Conservation (phyloP, 64 coral and sea anemone species). For the Exaiptasia diaphana region DNA sequence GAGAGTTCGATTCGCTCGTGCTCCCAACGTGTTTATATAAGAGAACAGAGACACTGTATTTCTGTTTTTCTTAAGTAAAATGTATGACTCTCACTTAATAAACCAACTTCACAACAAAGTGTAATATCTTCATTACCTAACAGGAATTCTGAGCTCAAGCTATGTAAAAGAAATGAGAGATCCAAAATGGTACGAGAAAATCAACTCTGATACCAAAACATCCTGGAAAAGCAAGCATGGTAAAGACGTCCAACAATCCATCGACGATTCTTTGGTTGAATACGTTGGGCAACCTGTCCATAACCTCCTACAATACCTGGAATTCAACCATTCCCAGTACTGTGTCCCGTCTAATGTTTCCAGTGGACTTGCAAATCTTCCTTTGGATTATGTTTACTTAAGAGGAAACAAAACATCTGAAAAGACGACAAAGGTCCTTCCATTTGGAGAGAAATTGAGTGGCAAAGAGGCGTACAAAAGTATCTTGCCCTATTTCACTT, state of each 20-base stretch:
- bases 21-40: too few species aligned
- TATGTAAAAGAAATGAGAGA: slow-evolving; percentile 34
- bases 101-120: too few species aligned
- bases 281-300: slow-evolving; percentile 73
- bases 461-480: slow-evolving; percentile 84
- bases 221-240: slow-evolving; percentile 45
- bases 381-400: slow-evolving; percentile 65
- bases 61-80: too few species aligned
- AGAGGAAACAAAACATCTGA: slow-evolving; percentile 47
- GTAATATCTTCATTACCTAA: too few species aligned
- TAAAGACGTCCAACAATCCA: slow-evolving; percentile 28
- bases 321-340: slow-evolving; percentile 65
- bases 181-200: slow-evolving; percentile 37
- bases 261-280: slow-evolving; percentile 65
- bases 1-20: too few species aligned
- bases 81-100: too few species aligned
- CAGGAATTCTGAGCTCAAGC: slow-evolving; percentile 32
- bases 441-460: slow-evolving; percentile 47
- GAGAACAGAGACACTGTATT: too few species aligned
- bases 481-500: slow-evolving; percentile 90
- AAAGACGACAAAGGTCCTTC: slow-evolving; percentile 60
- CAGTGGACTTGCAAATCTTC: slow-evolving; percentile 78
- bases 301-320: slow-evolving; percentile 64
- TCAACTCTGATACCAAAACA: neutral
- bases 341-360: slow-evolving; percentile 92